These are phyloP conservation scores for Zaprionus camerounensis DNA, from an alignment of 1,140 invertebrate genomes.

Conservation along the genomic window DNA sequence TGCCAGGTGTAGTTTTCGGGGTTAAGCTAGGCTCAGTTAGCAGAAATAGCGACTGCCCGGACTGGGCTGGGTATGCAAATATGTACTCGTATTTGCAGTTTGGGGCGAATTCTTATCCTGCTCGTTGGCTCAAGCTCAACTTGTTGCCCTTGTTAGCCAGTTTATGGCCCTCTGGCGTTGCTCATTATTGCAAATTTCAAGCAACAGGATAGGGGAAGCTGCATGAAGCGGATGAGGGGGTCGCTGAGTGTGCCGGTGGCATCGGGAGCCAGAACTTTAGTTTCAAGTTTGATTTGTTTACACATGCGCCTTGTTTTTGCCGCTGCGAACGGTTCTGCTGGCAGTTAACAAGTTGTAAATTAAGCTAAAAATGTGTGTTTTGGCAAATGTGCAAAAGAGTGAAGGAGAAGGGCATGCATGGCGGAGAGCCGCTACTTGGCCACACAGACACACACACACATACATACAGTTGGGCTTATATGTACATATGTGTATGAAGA, in stretches of 20 bases:
- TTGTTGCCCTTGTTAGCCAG: constrained; percentile 59
- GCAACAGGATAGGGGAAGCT: constrained; percentile 39
- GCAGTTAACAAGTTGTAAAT: constrained; percentile 80
- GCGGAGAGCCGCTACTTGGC: constrained; percentile 29
- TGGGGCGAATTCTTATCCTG: constrained; percentile 43
- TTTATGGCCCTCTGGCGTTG: constrained; percentile 56
- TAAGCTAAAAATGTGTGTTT: constrained; percentile 79
- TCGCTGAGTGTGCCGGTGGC: not conserved
- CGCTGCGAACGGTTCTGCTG: constrained; percentile 63
- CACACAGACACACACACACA: constrained; percentile 33
- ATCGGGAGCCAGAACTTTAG: constrained; percentile 49
- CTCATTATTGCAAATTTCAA: constrained; percentile 74
- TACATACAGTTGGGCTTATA: not conserved
- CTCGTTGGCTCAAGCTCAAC: constrained; percentile 43
- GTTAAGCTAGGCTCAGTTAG: not conserved
- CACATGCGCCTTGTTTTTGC: constrained; percentile 66
- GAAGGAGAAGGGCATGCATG: constrained; percentile 18
- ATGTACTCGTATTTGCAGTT: constrained; percentile 41
- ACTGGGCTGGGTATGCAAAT: constrained; percentile 13
- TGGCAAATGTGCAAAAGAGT: constrained; percentile 64
- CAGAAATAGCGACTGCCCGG: too few relatives aligned
- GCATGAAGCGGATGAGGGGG: not conserved
- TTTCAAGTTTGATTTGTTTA: constrained; percentile 79
- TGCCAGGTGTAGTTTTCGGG: not conserved
- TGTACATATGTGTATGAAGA: not conserved